Base-by-base conservation (phyloP, 2,797 vertebrate species). In the Hybognathus amarus region DNA sequence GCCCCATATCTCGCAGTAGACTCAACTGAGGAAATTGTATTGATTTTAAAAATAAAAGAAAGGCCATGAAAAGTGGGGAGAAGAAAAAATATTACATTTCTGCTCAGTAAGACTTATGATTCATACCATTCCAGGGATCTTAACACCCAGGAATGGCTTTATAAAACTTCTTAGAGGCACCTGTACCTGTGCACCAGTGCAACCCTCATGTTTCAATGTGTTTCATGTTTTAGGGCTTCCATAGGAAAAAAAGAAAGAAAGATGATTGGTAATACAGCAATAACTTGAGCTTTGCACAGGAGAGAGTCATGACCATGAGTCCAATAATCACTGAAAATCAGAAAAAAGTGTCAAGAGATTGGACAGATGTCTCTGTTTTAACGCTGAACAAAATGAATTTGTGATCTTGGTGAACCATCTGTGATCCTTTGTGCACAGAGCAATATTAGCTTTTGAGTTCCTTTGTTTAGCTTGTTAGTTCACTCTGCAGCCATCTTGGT, bases 61-160 rank as follows among this genome's bases (percentile, higher is more conserved):
- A 77, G 33, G 8, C 20, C 7, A 20, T 33, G n/a, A 24, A 59
- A 56, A 17, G 50, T 36, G 3, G 12, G 5, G 18, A 3, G 12
- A 36, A 61, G 36, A 68, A 74, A 77, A 83, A 83, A 54, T 17
- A 86, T 86, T 64, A 59, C 61, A 75, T 76, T 59, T 10, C 36
- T 66, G 27, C 74, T 80, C 50, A 78, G 63, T 81, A 66, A 70
- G 73, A 86, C 42, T 30, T 80, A 69, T 52, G 45, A 77, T 83
- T 54, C 82, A 36, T 33, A 13, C 42, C 64, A 42, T 11, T 66
- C 12, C 24, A 10, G 12, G 52, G 68, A 69, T 33, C 56, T n/a
- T 10, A 56, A 63, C 38, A 40, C 68, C 61, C 27, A 75, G 47
- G 20, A 77, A 22, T 74, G 59, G 59, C 75, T 67, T 87, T 79